Evolutionary conservation across 2,797 vertebrate species (phyloP).

Genomic region (Sciurus carolinensis): DNA sequence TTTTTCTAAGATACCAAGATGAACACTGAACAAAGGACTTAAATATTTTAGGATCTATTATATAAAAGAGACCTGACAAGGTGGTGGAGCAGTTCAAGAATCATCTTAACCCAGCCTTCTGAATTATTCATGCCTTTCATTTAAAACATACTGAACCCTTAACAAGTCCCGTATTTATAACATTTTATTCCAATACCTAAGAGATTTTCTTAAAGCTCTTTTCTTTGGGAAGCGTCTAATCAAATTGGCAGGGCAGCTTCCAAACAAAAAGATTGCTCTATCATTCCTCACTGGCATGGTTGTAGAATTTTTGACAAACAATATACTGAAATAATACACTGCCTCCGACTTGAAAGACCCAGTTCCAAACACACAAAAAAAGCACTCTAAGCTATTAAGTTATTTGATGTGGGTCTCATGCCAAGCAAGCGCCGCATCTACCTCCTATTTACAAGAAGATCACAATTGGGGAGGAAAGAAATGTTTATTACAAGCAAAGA

Average conservation of each 20-base stretch:
- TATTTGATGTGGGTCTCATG: slow-evolving; percentile 54
- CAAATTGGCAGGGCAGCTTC: slow-evolving; percentile 39
- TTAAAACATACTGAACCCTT: slow-evolving; percentile 39
- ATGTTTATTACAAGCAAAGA: slow-evolving; percentile 55
- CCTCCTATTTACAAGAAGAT: slow-evolving; percentile 35
- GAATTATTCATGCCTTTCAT: not conserved
- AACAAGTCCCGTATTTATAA: slow-evolving; percentile 41
- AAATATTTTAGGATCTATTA: slow-evolving; percentile 61
- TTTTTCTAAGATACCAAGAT: slow-evolving; percentile 58
- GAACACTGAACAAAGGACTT: slow-evolving; percentile 75
- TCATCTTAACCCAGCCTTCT: not conserved
- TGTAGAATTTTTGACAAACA: slow-evolving; percentile 43
- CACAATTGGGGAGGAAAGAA: not conserved
- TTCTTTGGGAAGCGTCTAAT: slow-evolving; percentile 47
- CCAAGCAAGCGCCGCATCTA: slow-evolving; percentile 17
- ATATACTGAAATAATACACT: not conserved
- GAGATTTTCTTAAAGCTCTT: slow-evolving; percentile 23
- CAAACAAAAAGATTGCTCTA: slow-evolving; percentile 80
- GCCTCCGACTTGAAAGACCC: not conserved
- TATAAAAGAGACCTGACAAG: slow-evolving; percentile 43
- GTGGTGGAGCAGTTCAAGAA: not conserved
- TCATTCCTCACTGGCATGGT: slow-evolving; percentile 2
- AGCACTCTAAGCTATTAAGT: slow-evolving; percentile 10
- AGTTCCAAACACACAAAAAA: not conserved
- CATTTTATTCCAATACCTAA: slow-evolving; percentile 14